Evolutionary conservation across 2,888 invertebrate genomes (phyloP), one percentile per base, ranked within the genome.

Genomic region (Lasius fuliginosus): DNA sequence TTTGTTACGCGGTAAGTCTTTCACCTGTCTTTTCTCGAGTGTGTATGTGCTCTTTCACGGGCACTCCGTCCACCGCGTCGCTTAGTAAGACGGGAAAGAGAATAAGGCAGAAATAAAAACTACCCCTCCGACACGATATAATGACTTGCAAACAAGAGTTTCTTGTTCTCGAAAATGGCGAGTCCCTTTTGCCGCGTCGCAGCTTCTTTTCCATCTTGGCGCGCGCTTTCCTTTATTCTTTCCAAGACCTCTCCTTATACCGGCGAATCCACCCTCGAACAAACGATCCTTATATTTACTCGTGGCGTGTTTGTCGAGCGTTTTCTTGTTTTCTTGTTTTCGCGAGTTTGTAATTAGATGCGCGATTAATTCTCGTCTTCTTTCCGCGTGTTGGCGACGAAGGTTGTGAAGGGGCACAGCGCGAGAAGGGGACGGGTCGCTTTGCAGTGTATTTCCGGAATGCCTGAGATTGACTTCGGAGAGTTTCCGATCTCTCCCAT

Each of bases 121-220:
- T 89, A 86, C 42, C 76, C 87, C 82, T 92, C 88, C 88, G 88
- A 86, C 90, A 91, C 87, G 89, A 85, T 86, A 92, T 94, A 94
- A 94, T 93, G 93, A 94, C 92, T 92, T 93, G 93, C 94, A 94
- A 94, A 94, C 93, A 94, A 92, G 89, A 88, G 89, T 89, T 90
- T 83, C 87, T 90, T 83, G 56, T 85, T 87, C 88, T 88, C 84
- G 77, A 84, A 84, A 87, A 85, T 79, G 85, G 86, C 82, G 75
- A 76, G 68, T 77, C 85, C 69, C 76, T 75, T 71, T 75, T 79
- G 67, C 30, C 71, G 58, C 84, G 69, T 83, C 75, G 64, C 68
- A 84, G 83, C 86, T 87, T 86, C 83, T 89, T 85, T 86, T 67
- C 85, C 77, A 73, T 84, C 83, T 81, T 85, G 56, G 53, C 84